Percentiles rank a stretch among this genome's conserved stretches.
Evolutionary conservation across 2,113 vertebrate species (phyloP).

Genomic region (Craseonycteris thonglongyai): DNA sequence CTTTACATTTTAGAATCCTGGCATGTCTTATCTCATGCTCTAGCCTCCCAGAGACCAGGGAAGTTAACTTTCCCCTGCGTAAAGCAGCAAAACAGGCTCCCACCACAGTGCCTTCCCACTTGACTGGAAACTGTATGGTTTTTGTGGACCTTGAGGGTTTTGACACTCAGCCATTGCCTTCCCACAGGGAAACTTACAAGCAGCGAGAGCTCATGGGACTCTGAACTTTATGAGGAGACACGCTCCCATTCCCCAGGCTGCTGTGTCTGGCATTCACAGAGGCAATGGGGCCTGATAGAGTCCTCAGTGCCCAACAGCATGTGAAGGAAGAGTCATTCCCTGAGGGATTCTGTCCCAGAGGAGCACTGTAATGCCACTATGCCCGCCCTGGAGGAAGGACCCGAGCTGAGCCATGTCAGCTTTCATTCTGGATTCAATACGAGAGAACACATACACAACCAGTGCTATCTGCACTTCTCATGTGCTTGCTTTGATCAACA

Average conservation of each 20-base stretch:
- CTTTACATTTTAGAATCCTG: not conserved
- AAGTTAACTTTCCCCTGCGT: not conserved
- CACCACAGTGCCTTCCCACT: not conserved
- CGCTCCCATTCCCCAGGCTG: not conserved
- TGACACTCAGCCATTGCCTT: not conserved
- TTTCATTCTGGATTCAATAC: not conserved
- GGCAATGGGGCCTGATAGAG: not conserved
- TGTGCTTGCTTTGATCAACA: not conserved
- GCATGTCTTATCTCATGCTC: not conserved
- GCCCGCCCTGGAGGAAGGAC: not conserved
- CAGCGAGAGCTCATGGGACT: not conserved
- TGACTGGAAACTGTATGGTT: not conserved
- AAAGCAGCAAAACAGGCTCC: not conserved
- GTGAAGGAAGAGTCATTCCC: not conserved
- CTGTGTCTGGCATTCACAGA: constrained; percentile 7
- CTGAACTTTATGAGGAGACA: constrained; percentile 43
- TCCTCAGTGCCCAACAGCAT: not conserved
- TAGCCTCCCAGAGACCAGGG: not conserved
- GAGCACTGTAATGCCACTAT: fast-evolving
- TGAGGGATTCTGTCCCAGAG: not conserved
- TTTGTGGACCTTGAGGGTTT: constrained; percentile 17
- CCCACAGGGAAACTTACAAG: not conserved
- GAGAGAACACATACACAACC: not conserved
- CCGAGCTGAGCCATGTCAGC: no score
- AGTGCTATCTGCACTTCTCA: no score